Evolutionary conservation across 2,113 vertebrate species (phyloP).

Genomic region (Gallinago paraguaiae): DNA sequence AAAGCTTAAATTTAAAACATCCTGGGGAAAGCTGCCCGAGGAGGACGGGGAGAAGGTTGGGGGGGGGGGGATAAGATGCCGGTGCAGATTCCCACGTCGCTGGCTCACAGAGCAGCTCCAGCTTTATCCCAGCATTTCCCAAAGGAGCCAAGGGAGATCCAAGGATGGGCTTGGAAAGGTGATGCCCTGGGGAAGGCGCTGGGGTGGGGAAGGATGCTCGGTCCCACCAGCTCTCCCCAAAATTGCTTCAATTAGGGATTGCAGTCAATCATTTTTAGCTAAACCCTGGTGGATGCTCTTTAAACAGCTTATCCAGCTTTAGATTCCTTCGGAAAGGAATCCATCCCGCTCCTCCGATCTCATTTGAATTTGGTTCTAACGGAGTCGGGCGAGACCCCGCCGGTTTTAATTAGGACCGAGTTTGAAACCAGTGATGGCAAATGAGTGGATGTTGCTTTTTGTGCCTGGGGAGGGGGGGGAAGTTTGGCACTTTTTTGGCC

Average conservation of each 20-base stretch:
- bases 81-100: constrained; percentile 54
- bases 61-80: not conserved
- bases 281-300: constrained; percentile 35
- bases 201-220: not conserved
- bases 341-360: not conserved
- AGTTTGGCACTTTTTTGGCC: not conserved
- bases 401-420: constrained; percentile 38
- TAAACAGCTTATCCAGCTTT: constrained; percentile 56
- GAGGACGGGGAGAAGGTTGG: not conserved
- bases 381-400: constrained; percentile 11
- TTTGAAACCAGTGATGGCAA: constrained; percentile 25
- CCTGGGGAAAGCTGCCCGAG: constrained; percentile 58
- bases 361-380: constrained; percentile 9
- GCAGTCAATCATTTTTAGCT: constrained; percentile 43
- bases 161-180: not conserved
- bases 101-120: no score
- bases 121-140: not conserved
- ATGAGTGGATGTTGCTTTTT: not conserved
- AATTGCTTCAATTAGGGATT: constrained; percentile 47
- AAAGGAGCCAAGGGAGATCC: not conserved
- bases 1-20: constrained; percentile 73
- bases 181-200: not conserved
- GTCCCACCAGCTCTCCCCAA: not conserved
- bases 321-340: not conserved
- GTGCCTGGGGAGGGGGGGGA: not conserved